Conservation (phyloP, 2,113 vertebrate genomes). For the Anarrhichthys ocellatus region DNA sequence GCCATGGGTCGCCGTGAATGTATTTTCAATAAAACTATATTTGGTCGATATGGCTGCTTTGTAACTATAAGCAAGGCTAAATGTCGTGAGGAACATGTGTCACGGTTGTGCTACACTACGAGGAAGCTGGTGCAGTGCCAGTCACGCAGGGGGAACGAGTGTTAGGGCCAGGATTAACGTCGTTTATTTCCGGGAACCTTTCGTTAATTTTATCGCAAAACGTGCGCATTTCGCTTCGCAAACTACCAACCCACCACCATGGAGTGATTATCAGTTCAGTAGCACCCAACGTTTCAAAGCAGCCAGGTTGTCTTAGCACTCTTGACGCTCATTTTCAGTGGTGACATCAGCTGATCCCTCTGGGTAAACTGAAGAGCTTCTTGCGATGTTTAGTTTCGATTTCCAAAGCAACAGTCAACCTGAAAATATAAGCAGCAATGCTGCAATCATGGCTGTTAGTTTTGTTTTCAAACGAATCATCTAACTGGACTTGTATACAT, state of each 20-base stretch:
- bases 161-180: no score
- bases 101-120: background rate
- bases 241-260: background rate
- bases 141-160: background rate
- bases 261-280: background rate
- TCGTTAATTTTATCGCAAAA: background rate
- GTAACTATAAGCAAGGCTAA: no score
- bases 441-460: background rate
- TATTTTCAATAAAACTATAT: background rate
- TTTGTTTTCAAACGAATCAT: constrained; percentile 11
- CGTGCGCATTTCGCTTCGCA: background rate
- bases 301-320: constrained; percentile 19
- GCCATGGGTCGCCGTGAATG: background rate
- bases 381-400: constrained; percentile 39
- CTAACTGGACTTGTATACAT: background rate
- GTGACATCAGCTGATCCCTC: constrained; percentile 14
- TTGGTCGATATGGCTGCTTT: background rate
- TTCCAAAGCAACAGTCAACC: constrained; percentile 4
- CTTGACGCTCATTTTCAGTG: constrained; percentile 31
- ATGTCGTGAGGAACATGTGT: background rate
- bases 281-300: background rate
- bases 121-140: background rate
- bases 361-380: constrained; percentile 9
- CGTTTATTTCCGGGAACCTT: background rate
- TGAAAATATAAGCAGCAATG: background rate